These are phyloP conservation scores for Germaria angustata DNA, from an alignment of 2,888 invertebrate genomes.

Conservation along the genomic window DNA sequence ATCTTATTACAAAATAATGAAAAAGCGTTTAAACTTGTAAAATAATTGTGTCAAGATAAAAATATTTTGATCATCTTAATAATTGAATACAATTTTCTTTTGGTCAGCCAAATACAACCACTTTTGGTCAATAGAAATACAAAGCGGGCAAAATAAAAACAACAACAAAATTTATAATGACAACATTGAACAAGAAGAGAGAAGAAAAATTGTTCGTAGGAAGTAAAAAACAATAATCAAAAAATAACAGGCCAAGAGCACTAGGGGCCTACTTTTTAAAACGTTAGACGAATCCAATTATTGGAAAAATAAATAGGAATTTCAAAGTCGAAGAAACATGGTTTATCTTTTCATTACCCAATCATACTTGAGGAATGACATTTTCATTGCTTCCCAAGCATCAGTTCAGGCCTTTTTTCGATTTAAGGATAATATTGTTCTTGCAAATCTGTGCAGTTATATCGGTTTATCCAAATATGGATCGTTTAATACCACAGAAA, in stretches of 20 bases:
- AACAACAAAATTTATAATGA: neutral
- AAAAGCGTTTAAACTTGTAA: constrained; percentile 41
- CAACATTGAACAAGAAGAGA: constrained; percentile 14
- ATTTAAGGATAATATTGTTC: too few species aligned
- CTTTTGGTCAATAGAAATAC: constrained; percentile 6
- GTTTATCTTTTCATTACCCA: too few species aligned
- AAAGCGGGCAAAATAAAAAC: neutral
- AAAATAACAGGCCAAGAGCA: neutral
- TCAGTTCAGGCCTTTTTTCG: too few species aligned
- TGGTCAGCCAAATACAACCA: neutral
- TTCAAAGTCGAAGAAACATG: too few species aligned
- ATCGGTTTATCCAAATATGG: too few species aligned
- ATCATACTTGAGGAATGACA: too few species aligned
- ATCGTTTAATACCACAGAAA: too few species aligned
- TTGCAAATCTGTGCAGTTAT: too few species aligned
- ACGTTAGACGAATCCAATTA: too few species aligned
- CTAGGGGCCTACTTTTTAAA: too few species aligned
- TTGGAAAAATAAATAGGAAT: too few species aligned
- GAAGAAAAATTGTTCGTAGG: neutral
- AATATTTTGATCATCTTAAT: constrained; percentile 28
- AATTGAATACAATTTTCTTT: neutral
- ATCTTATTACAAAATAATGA: neutral
- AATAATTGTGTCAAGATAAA: constrained; percentile 44
- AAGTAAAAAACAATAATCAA: neutral
- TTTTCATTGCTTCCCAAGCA: too few species aligned